These are phyloP conservation scores for Calypte anna DNA, from an alignment of 2,113 vertebrate species.

Conservation along the genomic window DNA sequence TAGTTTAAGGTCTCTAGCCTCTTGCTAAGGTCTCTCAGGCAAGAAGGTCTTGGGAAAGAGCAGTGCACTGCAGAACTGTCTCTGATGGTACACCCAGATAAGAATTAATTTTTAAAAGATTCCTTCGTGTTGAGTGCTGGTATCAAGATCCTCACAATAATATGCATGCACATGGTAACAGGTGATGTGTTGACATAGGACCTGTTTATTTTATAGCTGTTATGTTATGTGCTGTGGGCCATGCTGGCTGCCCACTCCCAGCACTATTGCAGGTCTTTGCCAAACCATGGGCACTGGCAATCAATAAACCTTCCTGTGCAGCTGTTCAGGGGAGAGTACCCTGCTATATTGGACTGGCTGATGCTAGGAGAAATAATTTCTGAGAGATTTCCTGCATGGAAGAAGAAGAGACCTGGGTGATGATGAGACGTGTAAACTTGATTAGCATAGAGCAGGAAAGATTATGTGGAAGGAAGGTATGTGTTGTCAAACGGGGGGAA, in stretches of 20 bases:
- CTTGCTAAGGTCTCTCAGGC: background rate
- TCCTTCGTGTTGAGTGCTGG: background rate
- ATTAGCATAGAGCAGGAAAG: background rate
- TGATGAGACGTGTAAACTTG: background rate
- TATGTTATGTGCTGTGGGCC: rapidly evolving
- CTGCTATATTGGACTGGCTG: background rate
- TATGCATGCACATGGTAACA: rapidly evolving
- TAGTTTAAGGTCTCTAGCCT: background rate
- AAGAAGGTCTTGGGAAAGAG: background rate
- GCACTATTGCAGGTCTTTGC: background rate
- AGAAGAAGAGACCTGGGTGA: background rate
- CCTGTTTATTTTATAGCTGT: background rate
- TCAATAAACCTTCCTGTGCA: background rate
- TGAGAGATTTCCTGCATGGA: background rate
- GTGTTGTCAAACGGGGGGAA: background rate
- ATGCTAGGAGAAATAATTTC: background rate
- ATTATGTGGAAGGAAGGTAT: background rate
- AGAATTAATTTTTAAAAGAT: background rate
- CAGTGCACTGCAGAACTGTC: background rate
- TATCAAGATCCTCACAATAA: background rate
- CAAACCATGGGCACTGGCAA: background rate
- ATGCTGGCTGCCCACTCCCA: rapidly evolving
- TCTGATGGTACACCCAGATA: background rate
- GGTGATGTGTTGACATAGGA: background rate
- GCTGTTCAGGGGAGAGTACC: too few relatives aligned